Evolutionary conservation across 2,113 vertebrate genomes (phyloP).

Genomic region (Coregonus clupeaformis): DNA sequence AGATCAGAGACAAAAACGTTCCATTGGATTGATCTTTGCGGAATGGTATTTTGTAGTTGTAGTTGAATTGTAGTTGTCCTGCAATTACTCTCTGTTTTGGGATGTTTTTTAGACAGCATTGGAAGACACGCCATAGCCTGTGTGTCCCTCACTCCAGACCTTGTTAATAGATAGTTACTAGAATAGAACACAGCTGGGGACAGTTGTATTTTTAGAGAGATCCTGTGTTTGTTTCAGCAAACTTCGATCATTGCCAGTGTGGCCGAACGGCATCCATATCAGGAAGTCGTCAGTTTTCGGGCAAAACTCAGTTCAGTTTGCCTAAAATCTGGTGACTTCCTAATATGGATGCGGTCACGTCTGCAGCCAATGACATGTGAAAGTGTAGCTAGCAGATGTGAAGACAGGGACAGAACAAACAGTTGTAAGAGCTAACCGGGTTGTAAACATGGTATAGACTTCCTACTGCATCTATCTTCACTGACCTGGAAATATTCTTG

Average conservation of each 20-base stretch:
- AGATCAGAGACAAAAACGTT: too few species aligned
- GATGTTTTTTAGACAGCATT: not conserved
- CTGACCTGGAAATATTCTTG: not conserved
- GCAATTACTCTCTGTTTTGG: too few species aligned
- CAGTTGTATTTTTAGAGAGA: not conserved
- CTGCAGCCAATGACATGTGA: not conserved
- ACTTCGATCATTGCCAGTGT: not conserved
- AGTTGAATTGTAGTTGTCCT: too few species aligned
- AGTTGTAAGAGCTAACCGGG: not conserved
- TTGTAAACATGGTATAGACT: not conserved
- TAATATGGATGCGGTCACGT: not conserved
- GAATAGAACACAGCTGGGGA: not conserved
- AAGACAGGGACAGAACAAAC: not conserved
- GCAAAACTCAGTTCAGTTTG: too few species aligned
- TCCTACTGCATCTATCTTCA: not conserved
- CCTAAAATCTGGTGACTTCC: not conserved
- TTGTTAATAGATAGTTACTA: too few species aligned
- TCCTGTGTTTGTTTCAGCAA: not conserved
- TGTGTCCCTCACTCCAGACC: not conserved
- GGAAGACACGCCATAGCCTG: not conserved
- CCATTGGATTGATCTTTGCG: too few species aligned
- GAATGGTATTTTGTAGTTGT: too few species aligned
- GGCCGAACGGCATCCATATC: too few species aligned
- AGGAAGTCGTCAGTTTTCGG: too few species aligned
- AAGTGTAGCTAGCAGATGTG: too few species aligned